Evolutionary conservation across 2,113 vertebrate species (phyloP).

Genomic region (Macaca mulatta): DNA sequence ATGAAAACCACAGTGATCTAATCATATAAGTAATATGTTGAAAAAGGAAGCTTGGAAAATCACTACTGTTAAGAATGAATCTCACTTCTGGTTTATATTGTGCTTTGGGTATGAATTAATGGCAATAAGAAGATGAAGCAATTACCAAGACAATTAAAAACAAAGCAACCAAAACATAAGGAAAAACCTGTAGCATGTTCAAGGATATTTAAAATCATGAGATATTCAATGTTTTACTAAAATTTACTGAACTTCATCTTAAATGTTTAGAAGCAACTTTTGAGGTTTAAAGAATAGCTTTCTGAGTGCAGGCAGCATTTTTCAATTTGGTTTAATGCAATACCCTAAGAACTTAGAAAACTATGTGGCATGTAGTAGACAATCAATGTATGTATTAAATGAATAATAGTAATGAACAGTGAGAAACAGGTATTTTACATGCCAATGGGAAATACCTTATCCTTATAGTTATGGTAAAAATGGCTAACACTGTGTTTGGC

Average conservation of each 20-base stretch:
- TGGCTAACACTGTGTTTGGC: neutral
- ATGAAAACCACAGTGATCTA: neutral
- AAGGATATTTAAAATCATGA: slow-evolving; percentile 14
- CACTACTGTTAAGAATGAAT: neutral
- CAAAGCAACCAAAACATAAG: neutral
- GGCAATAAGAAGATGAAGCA: neutral
- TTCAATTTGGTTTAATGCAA: neutral
- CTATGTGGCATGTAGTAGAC: neutral
- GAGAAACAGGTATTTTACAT: neutral
- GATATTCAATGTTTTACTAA: neutral
- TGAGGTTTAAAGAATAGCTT: slow-evolving; percentile 22
- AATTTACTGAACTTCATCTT: neutral
- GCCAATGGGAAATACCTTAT: neutral
- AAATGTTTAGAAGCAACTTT: slow-evolving; percentile 22
- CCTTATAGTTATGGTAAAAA: slow-evolving; percentile 4
- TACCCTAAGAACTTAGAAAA: neutral
- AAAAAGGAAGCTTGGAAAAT: neutral
- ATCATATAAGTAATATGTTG: neutral
- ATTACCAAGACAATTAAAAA: slow-evolving; percentile 11
- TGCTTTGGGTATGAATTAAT: neutral
- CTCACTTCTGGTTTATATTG: neutral
- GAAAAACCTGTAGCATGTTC: neutral
- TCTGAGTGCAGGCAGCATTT: neutral
- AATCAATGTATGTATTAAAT: neutral
- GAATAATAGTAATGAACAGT: neutral